phyloP scores from a whole-genome alignment of 2,888 invertebrate genomes.

The Ichneumon xanthorius region DNA sequence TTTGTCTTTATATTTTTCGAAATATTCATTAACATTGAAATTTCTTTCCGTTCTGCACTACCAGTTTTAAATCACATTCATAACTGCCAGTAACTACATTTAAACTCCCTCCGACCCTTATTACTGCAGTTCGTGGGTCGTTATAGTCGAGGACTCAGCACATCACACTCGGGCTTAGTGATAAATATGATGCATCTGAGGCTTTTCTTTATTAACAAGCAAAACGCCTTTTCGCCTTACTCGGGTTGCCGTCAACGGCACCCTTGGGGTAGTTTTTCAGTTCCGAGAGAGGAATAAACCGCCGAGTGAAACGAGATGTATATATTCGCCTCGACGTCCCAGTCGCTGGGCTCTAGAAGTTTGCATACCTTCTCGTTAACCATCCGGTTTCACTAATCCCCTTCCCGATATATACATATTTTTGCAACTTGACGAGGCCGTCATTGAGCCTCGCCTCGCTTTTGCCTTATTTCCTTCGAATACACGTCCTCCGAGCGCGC shows the following conservation, averaged over 20 bases:
- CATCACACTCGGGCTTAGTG: background rate
- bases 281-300: background rate
- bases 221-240: slow-evolving; percentile 36
- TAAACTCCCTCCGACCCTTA: background rate
- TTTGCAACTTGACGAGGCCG: slow-evolving; percentile 2
- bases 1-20: background rate
- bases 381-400: slow-evolving; percentile 11
- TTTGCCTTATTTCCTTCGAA: slow-evolving; percentile 6
- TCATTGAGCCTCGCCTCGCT: slow-evolving; percentile 33
- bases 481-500: background rate
- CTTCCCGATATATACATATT: slow-evolving; percentile 24
- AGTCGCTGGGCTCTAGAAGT: slow-evolving; percentile 13
- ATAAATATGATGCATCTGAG: background rate
- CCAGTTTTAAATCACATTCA: background rate
- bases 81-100: background rate
- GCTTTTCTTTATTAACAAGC: slow-evolving; percentile 7
- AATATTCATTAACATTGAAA: background rate
- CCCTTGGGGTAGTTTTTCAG: slow-evolving; percentile 18
- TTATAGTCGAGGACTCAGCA: background rate
- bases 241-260: slow-evolving; percentile 3
- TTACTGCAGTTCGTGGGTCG: background rate
- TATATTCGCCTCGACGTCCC: background rate
- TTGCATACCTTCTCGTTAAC: slow-evolving; percentile 33
- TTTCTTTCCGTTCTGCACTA: background rate
- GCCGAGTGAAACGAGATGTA: background rate